Evolutionary conservation across 2,113 vertebrate genomes (phyloP).

Genomic region (Argyrosomus japonicus): DNA sequence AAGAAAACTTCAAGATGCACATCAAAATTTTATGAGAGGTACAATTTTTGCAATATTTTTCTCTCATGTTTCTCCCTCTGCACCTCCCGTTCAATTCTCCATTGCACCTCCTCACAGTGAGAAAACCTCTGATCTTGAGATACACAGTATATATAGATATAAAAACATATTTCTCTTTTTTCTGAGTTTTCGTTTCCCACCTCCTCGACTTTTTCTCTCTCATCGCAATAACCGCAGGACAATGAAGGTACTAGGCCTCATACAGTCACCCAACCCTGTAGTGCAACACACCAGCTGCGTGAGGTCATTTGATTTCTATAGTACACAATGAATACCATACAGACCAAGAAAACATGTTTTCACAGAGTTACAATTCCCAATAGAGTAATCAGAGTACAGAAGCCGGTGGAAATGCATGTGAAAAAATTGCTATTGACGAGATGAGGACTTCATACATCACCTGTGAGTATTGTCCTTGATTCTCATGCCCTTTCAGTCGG

Average conservation of each 20-base stretch:
- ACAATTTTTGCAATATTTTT: too few species aligned
- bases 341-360: background rate
- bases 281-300: background rate
- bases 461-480: background rate
- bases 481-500: background rate
- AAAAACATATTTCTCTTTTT: background rate
- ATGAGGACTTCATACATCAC: background rate
- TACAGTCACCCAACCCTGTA: too few species aligned
- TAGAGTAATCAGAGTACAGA: background rate
- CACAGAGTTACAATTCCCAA: background rate
- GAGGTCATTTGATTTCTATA: too few species aligned
- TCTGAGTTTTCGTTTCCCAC: background rate
- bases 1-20: too few species aligned
- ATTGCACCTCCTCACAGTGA: too few species aligned
- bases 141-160: too few species aligned
- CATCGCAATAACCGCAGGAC: background rate
- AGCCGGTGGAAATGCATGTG: too few species aligned
- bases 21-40: too few species aligned
- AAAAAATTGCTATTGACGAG: background rate
- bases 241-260: background rate
- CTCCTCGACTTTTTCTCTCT: background rate
- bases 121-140: background rate
- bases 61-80: too few species aligned
- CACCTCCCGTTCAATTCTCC: too few species aligned
- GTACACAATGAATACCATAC: background rate